Evolutionary conservation across 2,113 vertebrate species (phyloP).

Genomic region (Channa argus): DNA sequence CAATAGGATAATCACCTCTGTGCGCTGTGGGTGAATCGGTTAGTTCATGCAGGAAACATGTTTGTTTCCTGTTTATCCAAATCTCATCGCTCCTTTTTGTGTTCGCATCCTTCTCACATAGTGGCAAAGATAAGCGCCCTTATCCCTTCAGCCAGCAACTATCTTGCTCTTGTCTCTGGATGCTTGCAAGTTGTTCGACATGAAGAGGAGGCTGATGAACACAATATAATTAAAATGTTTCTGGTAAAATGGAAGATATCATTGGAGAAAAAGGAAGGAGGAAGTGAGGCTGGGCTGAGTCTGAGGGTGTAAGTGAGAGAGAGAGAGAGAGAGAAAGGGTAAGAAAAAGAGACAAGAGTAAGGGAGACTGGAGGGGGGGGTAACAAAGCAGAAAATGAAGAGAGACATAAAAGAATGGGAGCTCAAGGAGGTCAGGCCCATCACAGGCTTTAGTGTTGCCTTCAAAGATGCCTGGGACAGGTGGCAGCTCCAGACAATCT

Average conservation of each 20-base stretch:
- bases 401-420: conserved; percentile 98
- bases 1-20: conserved; percentile 68
- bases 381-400: conserved; percentile 98
- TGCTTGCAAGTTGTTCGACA: conserved; percentile 68
- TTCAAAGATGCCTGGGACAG: conserved; percentile 99
- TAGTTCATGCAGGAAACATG: conserved; percentile 38
- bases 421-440: conserved; percentile 98
- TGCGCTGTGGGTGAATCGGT: conserved; percentile 44
- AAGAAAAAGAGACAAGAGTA: conserved; percentile 35
- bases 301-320: conserved; percentile 51
- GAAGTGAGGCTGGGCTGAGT: conserved; percentile 20
- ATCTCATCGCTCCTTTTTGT: conserved; percentile 56
- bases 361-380: conserved; percentile 72
- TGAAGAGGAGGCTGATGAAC: conserved; percentile 68
- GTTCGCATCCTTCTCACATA: conserved; percentile 62
- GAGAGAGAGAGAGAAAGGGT: conserved; percentile 41
- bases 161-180: conserved; percentile 62
- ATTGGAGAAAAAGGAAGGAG: conserved; percentile 23
- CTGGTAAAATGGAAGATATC: conserved; percentile 77
- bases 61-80: conserved; percentile 62
- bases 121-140: conserved; percentile 67
- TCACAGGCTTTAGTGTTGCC: conserved; percentile 95
- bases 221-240: conserved; percentile 80
- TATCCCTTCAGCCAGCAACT: conserved; percentile 63
- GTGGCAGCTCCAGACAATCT: conserved; percentile 99